phyloP scores from a whole-genome alignment of 2,797 vertebrate genomes.

The Centropyge bicolor region DNA sequence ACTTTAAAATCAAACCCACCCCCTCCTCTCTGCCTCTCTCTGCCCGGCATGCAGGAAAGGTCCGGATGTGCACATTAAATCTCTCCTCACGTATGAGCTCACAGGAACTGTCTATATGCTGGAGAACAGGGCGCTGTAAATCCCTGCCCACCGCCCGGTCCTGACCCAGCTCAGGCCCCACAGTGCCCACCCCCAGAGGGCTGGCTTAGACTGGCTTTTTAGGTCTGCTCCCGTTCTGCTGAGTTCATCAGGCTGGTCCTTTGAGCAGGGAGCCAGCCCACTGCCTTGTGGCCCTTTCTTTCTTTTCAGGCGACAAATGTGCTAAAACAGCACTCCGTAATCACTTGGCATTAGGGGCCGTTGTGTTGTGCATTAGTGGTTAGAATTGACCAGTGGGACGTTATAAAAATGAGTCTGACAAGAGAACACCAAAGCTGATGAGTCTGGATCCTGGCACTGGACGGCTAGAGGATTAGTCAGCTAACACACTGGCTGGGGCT shows the following conservation, averaged over 20 bases:
- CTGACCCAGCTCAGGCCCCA: slow-evolving; percentile 70
- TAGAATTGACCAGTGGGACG: slow-evolving; percentile 84
- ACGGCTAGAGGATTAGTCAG: slow-evolving; percentile 84
- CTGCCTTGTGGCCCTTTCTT: slow-evolving; percentile 82
- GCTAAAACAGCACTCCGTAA: slow-evolving; percentile 88
- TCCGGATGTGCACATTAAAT: slow-evolving; percentile 51
- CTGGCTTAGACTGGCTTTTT: slow-evolving; percentile 84
- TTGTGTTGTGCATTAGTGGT: slow-evolving; percentile 89
- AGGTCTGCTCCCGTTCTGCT: slow-evolving; percentile 85
- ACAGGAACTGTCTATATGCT: slow-evolving; percentile 68
- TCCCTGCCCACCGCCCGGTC: slow-evolving; percentile 56
- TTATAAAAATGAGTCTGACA: slow-evolving; percentile 87
- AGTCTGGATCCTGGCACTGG: slow-evolving; percentile 86
- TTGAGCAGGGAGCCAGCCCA: slow-evolving; percentile 81
- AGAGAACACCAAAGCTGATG: slow-evolving; percentile 87
- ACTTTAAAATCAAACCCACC: slow-evolving; percentile 33
- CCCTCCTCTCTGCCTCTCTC: slow-evolving; percentile 20
- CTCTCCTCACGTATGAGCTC: slow-evolving; percentile 63
- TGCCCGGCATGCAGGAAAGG: slow-evolving; percentile 13
- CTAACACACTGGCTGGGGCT: slow-evolving; percentile 78
- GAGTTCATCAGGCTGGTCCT: slow-evolving; percentile 87
- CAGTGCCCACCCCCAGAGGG: slow-evolving; percentile 62
- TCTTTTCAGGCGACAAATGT: slow-evolving; percentile 85
- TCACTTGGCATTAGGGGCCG: slow-evolving; percentile 86
- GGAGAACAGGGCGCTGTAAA: slow-evolving; percentile 64